These are phyloP conservation scores for Echiichthys vipera DNA, from an alignment of 2,797 vertebrate species.

Conservation along the genomic window DNA sequence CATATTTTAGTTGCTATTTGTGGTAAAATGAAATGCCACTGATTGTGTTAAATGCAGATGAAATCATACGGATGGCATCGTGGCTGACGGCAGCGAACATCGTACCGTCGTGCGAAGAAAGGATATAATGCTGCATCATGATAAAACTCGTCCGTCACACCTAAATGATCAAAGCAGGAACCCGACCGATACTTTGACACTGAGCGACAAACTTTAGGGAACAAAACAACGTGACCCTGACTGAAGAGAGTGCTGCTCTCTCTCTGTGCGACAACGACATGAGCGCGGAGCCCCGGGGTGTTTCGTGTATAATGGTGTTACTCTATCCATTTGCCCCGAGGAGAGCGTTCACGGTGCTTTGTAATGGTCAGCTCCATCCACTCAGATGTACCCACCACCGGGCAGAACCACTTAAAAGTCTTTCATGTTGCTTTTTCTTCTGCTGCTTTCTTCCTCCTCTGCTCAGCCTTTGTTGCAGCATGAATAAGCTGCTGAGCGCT, in stretches of 20 bases:
- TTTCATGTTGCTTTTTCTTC: slow-evolving; percentile 64
- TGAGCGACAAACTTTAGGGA: background rate
- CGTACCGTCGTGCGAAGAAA: too few relatives aligned
- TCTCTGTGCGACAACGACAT: background rate
- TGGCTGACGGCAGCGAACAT: too few relatives aligned
- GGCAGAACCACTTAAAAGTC: slow-evolving; percentile 71
- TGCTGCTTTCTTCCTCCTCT: background rate
- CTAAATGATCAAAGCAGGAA: background rate
- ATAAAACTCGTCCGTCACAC: too few relatives aligned
- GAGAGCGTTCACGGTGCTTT: slow-evolving; percentile 58
- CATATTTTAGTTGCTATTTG: too few relatives aligned
- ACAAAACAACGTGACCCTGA: background rate
- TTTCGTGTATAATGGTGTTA: slow-evolving; percentile 31
- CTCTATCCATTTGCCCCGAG: slow-evolving; percentile 51
- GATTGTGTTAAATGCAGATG: too few relatives aligned
- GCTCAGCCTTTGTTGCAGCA: slow-evolving; percentile 64
- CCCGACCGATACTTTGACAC: too few relatives aligned
- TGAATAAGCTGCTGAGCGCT: slow-evolving; percentile 69
- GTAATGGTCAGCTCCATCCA: slow-evolving; percentile 63
- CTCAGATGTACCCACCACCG: slow-evolving; percentile 54
- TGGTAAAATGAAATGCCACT: too few relatives aligned
- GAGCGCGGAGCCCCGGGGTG: background rate
- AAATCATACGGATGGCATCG: too few relatives aligned
- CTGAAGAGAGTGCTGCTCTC: background rate
- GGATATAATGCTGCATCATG: too few relatives aligned